Base-by-base conservation (phyloP, 2,888 invertebrate genomes). In the Nipponacmea schrenckii region DNA sequence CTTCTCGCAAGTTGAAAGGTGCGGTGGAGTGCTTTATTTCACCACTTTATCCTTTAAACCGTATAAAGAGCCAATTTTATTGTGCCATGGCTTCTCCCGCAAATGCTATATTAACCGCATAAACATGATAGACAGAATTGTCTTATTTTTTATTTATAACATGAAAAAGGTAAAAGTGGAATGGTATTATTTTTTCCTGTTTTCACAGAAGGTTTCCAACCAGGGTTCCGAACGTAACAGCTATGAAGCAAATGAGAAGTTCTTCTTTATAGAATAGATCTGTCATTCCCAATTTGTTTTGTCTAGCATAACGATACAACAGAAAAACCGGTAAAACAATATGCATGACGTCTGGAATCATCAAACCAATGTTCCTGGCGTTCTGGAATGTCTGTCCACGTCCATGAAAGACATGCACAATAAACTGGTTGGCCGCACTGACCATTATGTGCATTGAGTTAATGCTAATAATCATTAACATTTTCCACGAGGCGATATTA, bases 291-390 rank as follows among this genome's bases (percentile, higher is more conserved):
- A 84, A 73, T 2, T 84, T 81, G 67, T 86, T 86, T 8, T 73
- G 74, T 46, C 78, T 78, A 0, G 88, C 85, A 74, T 86, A 77
- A 24, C 75, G 77, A 48, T 80, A 78, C 17, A 90, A 76, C 75
- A 88, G 88, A 73, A 85, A 82, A 4, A 87, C 62, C 0, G 93
- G 92, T 74, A 94, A 89, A 24, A 91, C 78, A 39, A 93, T 89
- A 82, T 87, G 87, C 8, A 86, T 73, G 17, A 86, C 31, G 73
- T 88, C 88, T 0, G 88, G 87, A 7, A 86, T 74, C 85, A 87
- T 84, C 66, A 88, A 73, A 0, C 83, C 87, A 27, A 87, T 74
- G 69, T 88, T 84, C 20, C 88, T 77, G 0, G 80, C 81, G 50
- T 84, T 86, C 72, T 87, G 87, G 71, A 86, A 87, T 17, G 69